Evolutionary conservation across 2,888 invertebrate genomes (phyloP).

Genomic region (Rhodophaea formosa): DNA sequence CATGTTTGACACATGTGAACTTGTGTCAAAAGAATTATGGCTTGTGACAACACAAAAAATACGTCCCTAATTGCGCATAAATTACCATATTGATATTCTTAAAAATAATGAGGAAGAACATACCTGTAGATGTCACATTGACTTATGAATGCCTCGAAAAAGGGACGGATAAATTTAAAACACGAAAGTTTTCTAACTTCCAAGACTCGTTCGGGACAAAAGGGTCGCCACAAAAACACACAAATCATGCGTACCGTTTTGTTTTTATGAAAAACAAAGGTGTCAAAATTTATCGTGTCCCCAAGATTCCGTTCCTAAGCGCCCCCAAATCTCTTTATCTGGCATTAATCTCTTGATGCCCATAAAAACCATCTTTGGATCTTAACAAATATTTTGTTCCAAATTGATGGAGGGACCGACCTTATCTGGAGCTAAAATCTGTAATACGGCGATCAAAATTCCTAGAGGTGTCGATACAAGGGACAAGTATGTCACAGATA

Average conservation of each 20-base stretch:
- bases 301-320: constrained; percentile 55
- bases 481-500: constrained; percentile 57
- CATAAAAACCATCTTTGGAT: constrained; percentile 75
- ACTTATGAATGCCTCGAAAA: constrained; percentile 11
- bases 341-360: constrained; percentile 72
- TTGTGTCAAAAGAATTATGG: constrained; percentile 3
- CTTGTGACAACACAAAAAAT: constrained; percentile 6
- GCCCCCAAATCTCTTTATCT: constrained; percentile 73
- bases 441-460: constrained; percentile 70
- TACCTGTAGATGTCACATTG: constrained; percentile 4
- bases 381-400: constrained; percentile 75
- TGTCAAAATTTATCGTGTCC: constrained; percentile 70
- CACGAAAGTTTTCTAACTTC: constrained; percentile 20
- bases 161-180: constrained; percentile 10
- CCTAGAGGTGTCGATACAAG: constrained; percentile 79
- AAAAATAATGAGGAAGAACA: constrained; percentile 8
- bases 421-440: constrained; percentile 69
- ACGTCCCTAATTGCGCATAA: constrained; percentile 12
- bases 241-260: constrained; percentile 33
- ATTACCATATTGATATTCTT: constrained; percentile 6
- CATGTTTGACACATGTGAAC: constrained; percentile 17
- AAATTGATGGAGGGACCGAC: constrained; percentile 74
- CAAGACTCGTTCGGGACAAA: constrained; percentile 10
- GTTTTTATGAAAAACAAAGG: constrained; percentile 39
- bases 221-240: constrained; percentile 26